Evolutionary conservation across 2,113 vertebrate genomes (phyloP).

Genomic region (Phrynosoma blainvillii): DNA sequence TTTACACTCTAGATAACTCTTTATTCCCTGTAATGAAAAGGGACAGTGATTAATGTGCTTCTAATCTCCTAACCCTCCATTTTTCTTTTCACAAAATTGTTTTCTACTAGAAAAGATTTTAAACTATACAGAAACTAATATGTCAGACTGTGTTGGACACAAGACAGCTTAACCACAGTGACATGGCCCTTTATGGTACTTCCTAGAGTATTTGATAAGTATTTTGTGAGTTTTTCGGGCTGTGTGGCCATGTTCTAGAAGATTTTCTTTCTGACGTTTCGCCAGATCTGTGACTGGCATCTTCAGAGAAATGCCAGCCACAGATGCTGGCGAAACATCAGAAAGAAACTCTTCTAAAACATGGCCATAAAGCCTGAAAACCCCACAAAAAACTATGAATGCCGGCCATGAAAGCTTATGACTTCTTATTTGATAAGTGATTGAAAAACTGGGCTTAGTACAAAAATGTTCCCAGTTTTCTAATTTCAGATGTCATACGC

Average conservation of each 20-base stretch:
- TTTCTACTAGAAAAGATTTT: background rate
- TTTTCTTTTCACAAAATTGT: background rate
- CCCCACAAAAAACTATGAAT: too few relatives aligned
- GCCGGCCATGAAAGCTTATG: too few relatives aligned
- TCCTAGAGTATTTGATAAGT: background rate
- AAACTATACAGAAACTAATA: background rate
- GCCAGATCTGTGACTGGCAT: too few relatives aligned
- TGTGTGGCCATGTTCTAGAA: too few relatives aligned
- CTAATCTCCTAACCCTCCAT: background rate
- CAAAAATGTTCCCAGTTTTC: background rate
- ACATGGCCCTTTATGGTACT: background rate
- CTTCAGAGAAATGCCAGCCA: too few relatives aligned
- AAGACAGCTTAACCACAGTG: rapidly evolving
- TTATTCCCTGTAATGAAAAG: background rate
- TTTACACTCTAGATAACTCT: background rate
- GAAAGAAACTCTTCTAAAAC: too few relatives aligned
- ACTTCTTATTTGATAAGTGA: background rate
- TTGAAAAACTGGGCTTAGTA: background rate
- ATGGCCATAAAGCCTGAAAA: too few relatives aligned
- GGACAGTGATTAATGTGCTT: background rate
- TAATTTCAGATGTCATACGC: background rate
- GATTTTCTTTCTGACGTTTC: too few relatives aligned
- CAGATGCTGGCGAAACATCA: too few relatives aligned
- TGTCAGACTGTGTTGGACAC: conserved; percentile 1
- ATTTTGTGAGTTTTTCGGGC: too few relatives aligned